Evolutionary conservation across 2,888 invertebrate species (phyloP).

Genomic region (Dasysyrphus tricinctus): DNA sequence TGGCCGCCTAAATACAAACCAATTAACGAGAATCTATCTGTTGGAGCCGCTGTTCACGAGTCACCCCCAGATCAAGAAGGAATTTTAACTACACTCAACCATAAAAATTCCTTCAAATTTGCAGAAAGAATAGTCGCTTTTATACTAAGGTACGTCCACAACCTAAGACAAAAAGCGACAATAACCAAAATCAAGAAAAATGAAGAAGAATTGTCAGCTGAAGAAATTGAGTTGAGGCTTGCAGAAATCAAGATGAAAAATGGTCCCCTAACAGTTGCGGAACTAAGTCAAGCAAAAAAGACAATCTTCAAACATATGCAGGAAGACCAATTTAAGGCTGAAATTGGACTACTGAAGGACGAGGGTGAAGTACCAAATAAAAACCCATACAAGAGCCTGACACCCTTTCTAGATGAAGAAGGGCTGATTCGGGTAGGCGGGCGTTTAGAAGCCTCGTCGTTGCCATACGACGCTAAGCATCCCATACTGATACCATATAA

Average conservation of each 20-base stretch:
- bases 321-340: background rate
- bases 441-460: background rate
- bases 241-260: background rate
- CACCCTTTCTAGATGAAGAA: background rate
- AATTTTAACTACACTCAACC: background rate
- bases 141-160: constrained; percentile 1
- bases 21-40: background rate
- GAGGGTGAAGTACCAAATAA: background rate
- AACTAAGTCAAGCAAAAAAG: background rate
- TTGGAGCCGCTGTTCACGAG: background rate
- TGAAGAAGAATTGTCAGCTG: background rate
- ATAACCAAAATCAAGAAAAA: background rate
- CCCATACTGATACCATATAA: background rate
- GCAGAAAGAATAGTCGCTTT: background rate
- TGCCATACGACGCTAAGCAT: constrained; percentile 1
- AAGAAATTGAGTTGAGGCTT: background rate
- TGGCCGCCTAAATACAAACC: background rate
- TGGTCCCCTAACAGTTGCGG: background rate
- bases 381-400: background rate
- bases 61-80: background rate
- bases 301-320: background rate
- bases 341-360: background rate
- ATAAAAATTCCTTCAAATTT: background rate
- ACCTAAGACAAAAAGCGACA: background rate
- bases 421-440: background rate